phyloP scores from a whole-genome alignment of 2,888 invertebrate species.

The Schrankia costaestrigalis region DNA sequence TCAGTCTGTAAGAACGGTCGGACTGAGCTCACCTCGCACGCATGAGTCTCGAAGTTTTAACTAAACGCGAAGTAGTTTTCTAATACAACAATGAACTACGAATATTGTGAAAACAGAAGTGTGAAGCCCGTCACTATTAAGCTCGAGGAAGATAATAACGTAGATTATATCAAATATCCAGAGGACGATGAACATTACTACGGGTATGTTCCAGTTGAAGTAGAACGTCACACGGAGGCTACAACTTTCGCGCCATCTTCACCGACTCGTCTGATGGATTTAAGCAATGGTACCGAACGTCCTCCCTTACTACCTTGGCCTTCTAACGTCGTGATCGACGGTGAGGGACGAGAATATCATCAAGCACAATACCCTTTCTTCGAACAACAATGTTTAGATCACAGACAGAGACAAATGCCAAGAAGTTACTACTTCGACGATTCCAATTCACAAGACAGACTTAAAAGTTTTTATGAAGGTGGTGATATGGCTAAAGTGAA shows the following conservation, averaged over 20 bases:
- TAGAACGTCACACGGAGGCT: constrained; percentile 52
- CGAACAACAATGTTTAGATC: constrained; percentile 56
- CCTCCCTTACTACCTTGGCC: constrained; percentile 53
- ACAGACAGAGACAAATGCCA: constrained; percentile 52
- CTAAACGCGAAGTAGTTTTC: constrained; percentile 24
- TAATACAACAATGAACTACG: constrained; percentile 70
- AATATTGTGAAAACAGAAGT: constrained; percentile 52
- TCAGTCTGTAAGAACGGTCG: constrained; percentile 51
- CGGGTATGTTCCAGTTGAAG: constrained; percentile 60
- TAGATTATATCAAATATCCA: constrained; percentile 55
- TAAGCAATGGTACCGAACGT: constrained; percentile 67
- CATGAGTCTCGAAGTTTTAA: constrained; percentile 47
- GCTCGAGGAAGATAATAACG: constrained; percentile 63
- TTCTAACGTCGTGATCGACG: constrained; percentile 46
- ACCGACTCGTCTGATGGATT: constrained; percentile 69
- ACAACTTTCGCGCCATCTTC: constrained; percentile 60
- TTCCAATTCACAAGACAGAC: constrained; percentile 65
- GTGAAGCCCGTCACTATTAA: constrained; percentile 70
- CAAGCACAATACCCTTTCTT: constrained; percentile 49
- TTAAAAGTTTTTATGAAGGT: constrained; percentile 52
- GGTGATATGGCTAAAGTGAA: constrained; percentile 43
- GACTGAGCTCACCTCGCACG: constrained; percentile 51
- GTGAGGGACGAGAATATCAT: constrained; percentile 58
- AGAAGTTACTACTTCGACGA: constrained; percentile 66
- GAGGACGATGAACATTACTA: constrained; percentile 70